Evolutionary conservation across 2,113 vertebrate species (phyloP), one percentile per base, ranked within the genome.

Genomic region (Hucho hucho): DNA sequence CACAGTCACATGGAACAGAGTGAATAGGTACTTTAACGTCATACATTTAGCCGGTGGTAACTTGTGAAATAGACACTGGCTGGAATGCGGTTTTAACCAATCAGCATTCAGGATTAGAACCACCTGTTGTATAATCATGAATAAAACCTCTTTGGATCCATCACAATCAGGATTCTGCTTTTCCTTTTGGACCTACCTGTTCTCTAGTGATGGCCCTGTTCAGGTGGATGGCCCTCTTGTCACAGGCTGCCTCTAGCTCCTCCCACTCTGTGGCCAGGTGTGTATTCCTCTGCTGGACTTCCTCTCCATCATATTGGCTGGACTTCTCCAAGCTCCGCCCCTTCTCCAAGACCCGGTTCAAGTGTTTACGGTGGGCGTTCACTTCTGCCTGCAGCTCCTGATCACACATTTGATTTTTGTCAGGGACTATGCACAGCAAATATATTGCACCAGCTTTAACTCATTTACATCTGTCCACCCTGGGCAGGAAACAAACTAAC

Each of bases 301-400:
- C 89, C 26, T 79, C 89, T 74, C 87, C 77, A 2, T 90, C 86
- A n/a, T 90, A 92, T 74, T 92, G 90, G 75, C 87, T 88, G 2
- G 74, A 83, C 74, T 75, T 84, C 37, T 83, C 74, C 65, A 96
- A 85, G 53, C 77, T 24, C 32, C n/a, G 74, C 22, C 96, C 95
- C 47, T 92, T 94, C 69, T 92, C 89, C 86, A 96, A 84, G 46
- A 96, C 84, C 0, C 77, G 65, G 13, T 89, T 91, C 67, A 95
- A 66, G 79, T 95, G 93, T 29, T 93, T 90, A 12, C 72, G 87
- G 76, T 96, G 96, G 12, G 88, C 92, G 47, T 90, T 94, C 28
- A 96, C 89, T 81, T 95, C 94, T 0, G 88, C 91, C 80, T 92
- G 92, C 61, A 97, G 79, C 72, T 93, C 95, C 96, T 98, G 77